Base-by-base conservation (phyloP, 2,113 vertebrate species). In the Uria aalge region DNA sequence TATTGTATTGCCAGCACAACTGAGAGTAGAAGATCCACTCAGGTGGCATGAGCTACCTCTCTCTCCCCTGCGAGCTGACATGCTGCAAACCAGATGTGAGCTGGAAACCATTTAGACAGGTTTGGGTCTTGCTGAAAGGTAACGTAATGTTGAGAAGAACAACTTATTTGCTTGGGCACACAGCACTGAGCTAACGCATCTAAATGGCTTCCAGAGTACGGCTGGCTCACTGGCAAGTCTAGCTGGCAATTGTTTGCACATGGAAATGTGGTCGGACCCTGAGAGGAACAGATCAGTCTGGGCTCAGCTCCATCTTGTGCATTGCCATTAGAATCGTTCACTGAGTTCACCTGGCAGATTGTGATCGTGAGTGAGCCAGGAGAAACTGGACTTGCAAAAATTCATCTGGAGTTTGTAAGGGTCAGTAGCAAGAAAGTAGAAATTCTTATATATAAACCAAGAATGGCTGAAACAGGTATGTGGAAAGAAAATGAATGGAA, bases 341-440 rank as follows among this genome's bases (percentile, higher is more conserved):
- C 73, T 15, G 57, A 72, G 43, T 24, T 92, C 62, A 52, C 2
- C 5, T 7, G 32, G 32, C 32, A 92, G 30, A 36, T 5, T 50
- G 75, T 24, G 53, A 48, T n/a, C 0, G 0, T 50, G 45, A 48
- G 45, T 0, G 0, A 89, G 26, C 41, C 57, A 73, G 53, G 26
- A 90, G 34, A 81, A 90, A 9, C 57, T 40, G 57, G 10, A 20
- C 50, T 78, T 45, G 24, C 18, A 79, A 67, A 94, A 64, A 7
- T 23, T 87, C 62, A 22, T 23, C 11, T 73, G 23, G 14, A 68
- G 14, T 62, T 79, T 8, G 3, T 27, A 87, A 81, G 32, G 9
- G 34, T 66, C 15, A 17, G 30, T 34, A 83, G 34, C 32, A 85
- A 75, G 36, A 52, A 91, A 77, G 34, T 2, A 90, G 55, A 79